These are phyloP conservation scores for Whitmania pigra DNA, from an alignment of 1,140 invertebrate genomes.

Conservation along the genomic window DNA sequence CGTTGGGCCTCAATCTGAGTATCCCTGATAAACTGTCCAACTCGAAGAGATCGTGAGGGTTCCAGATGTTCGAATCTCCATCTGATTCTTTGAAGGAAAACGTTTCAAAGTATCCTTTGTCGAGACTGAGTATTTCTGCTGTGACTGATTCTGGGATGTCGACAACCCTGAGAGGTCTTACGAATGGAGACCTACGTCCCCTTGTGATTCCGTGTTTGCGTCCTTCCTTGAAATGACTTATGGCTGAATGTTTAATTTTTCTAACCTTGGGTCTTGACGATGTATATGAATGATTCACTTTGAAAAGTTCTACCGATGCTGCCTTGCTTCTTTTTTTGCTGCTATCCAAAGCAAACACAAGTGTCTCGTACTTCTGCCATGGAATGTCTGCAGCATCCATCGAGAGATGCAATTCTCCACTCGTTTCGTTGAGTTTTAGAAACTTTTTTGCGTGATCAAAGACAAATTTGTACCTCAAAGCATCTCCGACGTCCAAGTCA, in stretches of 20 bases:
- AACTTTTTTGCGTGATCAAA: too few relatives aligned
- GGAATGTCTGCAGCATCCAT: neutral
- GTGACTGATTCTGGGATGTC: neutral
- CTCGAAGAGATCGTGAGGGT: neutral
- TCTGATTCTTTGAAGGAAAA: conserved; percentile 5
- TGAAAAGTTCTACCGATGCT: neutral
- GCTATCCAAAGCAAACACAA: neutral
- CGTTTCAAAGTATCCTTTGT: conserved; percentile 4
- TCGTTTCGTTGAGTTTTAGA: too few relatives aligned
- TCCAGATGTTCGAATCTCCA: neutral
- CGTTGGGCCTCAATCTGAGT: neutral
- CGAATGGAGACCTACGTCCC: neutral
- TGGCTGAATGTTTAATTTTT: neutral
- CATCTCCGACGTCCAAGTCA: too few relatives aligned
- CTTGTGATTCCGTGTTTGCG: neutral
- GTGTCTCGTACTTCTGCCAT: neutral
- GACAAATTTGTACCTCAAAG: too few relatives aligned
- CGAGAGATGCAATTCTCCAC: too few relatives aligned
- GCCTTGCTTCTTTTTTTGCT: neutral
- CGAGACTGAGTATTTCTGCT: neutral
- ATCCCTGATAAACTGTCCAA: neutral
- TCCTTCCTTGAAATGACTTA: neutral
- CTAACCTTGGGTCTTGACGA: neutral
- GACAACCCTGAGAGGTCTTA: neutral
- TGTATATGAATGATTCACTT: neutral